These are phyloP conservation scores for Girardinus metallicus DNA, from an alignment of 2,797 vertebrate species.

Conservation along the genomic window DNA sequence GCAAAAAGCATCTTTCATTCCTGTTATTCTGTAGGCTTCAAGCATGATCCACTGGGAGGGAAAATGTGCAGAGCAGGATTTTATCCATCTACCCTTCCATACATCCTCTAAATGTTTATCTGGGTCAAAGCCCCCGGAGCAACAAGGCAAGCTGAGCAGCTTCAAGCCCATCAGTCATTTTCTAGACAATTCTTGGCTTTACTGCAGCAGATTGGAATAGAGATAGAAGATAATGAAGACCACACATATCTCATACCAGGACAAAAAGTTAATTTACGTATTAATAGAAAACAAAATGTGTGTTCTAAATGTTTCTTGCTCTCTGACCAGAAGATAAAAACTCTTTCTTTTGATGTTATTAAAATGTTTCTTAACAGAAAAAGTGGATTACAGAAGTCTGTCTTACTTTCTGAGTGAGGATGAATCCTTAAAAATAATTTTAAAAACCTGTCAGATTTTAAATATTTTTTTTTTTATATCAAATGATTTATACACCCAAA, in stretches of 20 bases:
- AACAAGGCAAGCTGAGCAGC: not conserved
- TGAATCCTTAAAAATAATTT: not conserved
- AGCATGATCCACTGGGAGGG: slow-evolving; percentile 1
- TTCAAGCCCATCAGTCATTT: slow-evolving; percentile 17
- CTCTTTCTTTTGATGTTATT: not conserved
- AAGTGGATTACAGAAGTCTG: not conserved
- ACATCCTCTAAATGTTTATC: slow-evolving; percentile 31
- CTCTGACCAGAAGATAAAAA: not conserved
- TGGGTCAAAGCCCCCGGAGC: slow-evolving; percentile 16
- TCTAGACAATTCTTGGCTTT: slow-evolving; percentile 4
- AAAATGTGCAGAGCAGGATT: slow-evolving; percentile 10
- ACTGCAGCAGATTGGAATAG: not conserved
- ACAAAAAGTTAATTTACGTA: not conserved
- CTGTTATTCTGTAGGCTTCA: not conserved
- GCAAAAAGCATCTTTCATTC: slow-evolving; percentile 18
- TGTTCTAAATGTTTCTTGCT: not conserved
- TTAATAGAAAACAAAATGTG: not conserved
- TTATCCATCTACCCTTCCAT: slow-evolving; percentile 17
- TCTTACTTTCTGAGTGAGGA: not conserved
- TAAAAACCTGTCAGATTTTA: not conserved
- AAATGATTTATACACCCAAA: not conserved
- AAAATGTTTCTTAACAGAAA: not conserved
- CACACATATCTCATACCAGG: not conserved
- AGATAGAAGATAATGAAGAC: not conserved
- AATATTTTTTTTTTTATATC: not conserved